Evolutionary conservation across 2,797 vertebrate species (phyloP).

Genomic region (Anguilla obscura): DNA sequence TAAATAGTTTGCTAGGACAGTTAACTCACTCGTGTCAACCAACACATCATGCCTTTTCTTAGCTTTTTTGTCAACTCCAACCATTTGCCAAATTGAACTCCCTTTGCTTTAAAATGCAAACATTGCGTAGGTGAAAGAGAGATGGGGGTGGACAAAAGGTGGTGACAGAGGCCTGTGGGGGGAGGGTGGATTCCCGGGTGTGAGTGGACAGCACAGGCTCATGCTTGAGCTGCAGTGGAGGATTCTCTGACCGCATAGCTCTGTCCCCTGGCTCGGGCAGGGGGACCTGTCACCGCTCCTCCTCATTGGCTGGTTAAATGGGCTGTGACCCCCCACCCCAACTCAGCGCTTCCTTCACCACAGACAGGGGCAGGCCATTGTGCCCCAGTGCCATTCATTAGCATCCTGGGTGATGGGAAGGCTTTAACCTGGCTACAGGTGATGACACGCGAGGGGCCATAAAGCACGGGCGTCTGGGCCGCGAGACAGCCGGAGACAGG

Average conservation of each 20-base stretch:
- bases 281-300: background rate
- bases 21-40: background rate
- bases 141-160: constrained; percentile 24
- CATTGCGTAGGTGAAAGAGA: background rate
- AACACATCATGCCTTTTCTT: background rate
- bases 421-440: constrained; percentile 30
- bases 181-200: background rate
- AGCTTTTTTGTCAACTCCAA: background rate
- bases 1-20: background rate
- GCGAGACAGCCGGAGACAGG: constrained; percentile 23
- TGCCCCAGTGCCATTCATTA: constrained; percentile 7
- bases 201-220: background rate
- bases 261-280: background rate
- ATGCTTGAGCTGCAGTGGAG: constrained; percentile 14
- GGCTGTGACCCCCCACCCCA: constrained; percentile 45
- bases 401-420: constrained; percentile 2
- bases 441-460: constrained; percentile 28
- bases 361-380: constrained; percentile 26
- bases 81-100: background rate
- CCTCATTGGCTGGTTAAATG: constrained; percentile 52
- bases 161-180: constrained; percentile 6
- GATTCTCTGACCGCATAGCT: constrained; percentile 26
- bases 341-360: constrained; percentile 36
- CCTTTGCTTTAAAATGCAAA: constrained; percentile 6
- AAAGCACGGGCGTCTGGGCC: constrained; percentile 1